Evolutionary conservation across 1,140 invertebrate species (phyloP).

Genomic region (Eciton burchellii): DNA sequence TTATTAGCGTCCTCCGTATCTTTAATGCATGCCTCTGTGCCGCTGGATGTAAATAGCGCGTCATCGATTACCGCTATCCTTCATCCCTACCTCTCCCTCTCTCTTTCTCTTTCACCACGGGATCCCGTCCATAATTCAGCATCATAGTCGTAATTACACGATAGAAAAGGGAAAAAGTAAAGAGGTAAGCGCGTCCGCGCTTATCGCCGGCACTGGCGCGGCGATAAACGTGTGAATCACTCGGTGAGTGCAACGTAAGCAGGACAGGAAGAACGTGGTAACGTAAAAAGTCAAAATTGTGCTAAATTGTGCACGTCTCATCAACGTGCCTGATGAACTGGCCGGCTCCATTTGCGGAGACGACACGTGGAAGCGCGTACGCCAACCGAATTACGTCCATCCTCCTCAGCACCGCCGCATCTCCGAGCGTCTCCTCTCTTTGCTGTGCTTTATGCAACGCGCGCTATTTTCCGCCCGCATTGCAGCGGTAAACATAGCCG

Average conservation of each 20-base stretch:
- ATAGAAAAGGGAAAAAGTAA: background rate
- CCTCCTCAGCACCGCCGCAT: background rate
- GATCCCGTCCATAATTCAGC: constrained; percentile 33
- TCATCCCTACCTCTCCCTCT: too few species aligned
- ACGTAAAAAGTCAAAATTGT: constrained; percentile 45
- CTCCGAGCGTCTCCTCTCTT: constrained; percentile 3
- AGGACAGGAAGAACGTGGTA: constrained; percentile 29
- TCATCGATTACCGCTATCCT: constrained; percentile 34
- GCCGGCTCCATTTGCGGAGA: constrained; percentile 29
- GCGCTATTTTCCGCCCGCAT: constrained; percentile 26
- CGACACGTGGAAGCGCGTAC: constrained; percentile 19
- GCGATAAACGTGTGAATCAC: background rate
- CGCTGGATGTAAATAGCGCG: background rate
- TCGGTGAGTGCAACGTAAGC: constrained; percentile 5
- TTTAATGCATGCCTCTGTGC: constrained; percentile 2
- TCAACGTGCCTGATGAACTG: constrained; percentile 60
- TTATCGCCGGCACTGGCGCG: background rate
- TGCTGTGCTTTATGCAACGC: constrained; percentile 33
- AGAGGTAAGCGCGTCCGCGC: background rate
- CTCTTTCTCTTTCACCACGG: constrained; percentile 16
- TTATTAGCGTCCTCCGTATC: background rate
- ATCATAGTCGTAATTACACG: constrained; percentile 25
- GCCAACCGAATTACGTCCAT: constrained; percentile 47
- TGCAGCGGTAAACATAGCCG: background rate
- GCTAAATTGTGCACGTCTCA: constrained; percentile 61